Percentiles rank a stretch among this genome's conserved stretches.
Evolutionary conservation across 2,113 vertebrate genomes (phyloP).

Genomic region (Pogonocichla stellata): DNA sequence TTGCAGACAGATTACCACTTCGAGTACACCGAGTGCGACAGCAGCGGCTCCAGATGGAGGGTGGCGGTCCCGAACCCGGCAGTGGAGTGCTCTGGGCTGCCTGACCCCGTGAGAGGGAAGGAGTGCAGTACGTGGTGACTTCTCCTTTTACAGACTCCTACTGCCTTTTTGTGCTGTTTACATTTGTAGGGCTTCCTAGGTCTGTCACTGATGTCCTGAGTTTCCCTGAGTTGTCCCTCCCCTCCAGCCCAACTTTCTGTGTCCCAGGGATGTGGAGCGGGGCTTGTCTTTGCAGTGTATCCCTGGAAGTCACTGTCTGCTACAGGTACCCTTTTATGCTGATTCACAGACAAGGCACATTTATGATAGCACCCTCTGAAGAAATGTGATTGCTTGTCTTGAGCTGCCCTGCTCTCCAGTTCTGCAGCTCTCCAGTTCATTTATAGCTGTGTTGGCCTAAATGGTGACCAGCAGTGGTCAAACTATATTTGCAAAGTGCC

Average conservation of each 20-base stretch:
- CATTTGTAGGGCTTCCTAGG: neutral
- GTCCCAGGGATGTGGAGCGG: neutral
- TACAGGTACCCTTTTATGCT: neutral
- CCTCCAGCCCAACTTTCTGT: neutral
- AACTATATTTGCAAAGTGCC: neutral
- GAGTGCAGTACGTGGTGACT: conserved; percentile 89
- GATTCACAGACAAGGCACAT: neutral
- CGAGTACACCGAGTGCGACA: conserved; percentile 97
- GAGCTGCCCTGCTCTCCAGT: neutral
- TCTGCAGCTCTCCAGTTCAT: neutral
- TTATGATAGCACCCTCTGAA: neutral
- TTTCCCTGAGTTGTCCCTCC: neutral
- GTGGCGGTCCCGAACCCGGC: conserved; percentile 89
- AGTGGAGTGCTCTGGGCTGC: conserved; percentile 85
- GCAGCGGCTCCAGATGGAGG: conserved; percentile 93
- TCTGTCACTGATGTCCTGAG: neutral
- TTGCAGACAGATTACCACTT: conserved; percentile 94
- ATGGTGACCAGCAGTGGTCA: neutral
- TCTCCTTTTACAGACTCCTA: neutral
- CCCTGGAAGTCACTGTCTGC: neutral
- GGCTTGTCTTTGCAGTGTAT: neutral
- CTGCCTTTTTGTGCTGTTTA: neutral
- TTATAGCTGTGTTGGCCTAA: neutral
- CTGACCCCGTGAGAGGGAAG: conserved; percentile 91
- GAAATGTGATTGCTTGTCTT: neutral